Percentiles rank a stretch among this genome's conserved stretches.
Conservation (phyloP, 2,888 invertebrate genomes). For the Stenoptilia bipunctidactyla region DNA sequence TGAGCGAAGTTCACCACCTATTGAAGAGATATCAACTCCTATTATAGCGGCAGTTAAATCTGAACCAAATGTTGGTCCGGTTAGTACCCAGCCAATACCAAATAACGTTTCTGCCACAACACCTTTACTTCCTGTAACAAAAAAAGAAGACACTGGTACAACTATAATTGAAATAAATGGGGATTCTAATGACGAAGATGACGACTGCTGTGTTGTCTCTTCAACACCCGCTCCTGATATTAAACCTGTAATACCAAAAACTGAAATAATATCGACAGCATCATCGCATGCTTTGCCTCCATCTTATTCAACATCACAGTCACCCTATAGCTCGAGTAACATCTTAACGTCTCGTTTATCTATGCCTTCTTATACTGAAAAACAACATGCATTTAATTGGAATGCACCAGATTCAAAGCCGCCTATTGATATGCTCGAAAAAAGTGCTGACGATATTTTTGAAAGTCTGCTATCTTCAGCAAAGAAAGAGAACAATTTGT, state of each 20-base stretch:
- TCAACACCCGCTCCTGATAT: conserved; percentile 55
- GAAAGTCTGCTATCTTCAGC: conserved; percentile 51
- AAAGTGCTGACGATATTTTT: conserved; percentile 61
- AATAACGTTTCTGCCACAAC: conserved; percentile 9
- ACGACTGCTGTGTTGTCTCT: conserved; percentile 61
- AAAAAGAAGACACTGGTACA: conserved; percentile 38
- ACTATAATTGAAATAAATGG: conserved; percentile 62
- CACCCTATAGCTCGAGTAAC: conserved; percentile 25
- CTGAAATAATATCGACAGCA: conserved; percentile 33
- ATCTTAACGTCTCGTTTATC: conserved; percentile 26
- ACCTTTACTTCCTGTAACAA: conserved; percentile 40
- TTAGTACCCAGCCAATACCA: background rate
- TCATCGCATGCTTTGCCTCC: conserved; percentile 27
- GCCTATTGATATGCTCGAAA: conserved; percentile 48
- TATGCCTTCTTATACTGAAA: conserved; percentile 38
- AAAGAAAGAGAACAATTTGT: conserved; percentile 45
- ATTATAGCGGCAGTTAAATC: conserved; percentile 43
- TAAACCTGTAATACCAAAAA: conserved; percentile 51
- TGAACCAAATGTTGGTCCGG: conserved; percentile 23
- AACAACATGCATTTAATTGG: conserved; percentile 62
- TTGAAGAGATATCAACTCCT: conserved; percentile 27
- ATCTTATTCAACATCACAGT: conserved; percentile 18
- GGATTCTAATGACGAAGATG: conserved; percentile 61
- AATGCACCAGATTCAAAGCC: conserved; percentile 60
- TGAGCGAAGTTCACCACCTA: conserved; percentile 43